Evolutionary conservation across 2,888 invertebrate species (phyloP).

Genomic region (Drosophila anomalata): DNA sequence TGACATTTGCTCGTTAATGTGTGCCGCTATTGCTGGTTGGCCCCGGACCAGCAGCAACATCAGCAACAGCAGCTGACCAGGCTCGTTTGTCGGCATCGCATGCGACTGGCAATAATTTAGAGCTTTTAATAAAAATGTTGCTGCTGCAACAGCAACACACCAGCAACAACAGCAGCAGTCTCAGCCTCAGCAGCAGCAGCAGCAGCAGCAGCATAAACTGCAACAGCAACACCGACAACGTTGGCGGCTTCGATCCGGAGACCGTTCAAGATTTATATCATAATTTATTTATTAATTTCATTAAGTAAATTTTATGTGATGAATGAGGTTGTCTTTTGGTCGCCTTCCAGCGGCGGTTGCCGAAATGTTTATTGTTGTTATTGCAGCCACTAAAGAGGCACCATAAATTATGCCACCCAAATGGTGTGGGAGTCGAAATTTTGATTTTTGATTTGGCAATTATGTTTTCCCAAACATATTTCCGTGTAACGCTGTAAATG

Average conservation of each 20-base stretch:
- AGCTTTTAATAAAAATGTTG: constrained; percentile 78
- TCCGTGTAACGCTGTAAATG: background rate
- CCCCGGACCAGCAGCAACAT: constrained; percentile 23
- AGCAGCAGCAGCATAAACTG: constrained; percentile 13
- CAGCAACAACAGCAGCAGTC: constrained; percentile 30
- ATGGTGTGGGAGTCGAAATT: constrained; percentile 26
- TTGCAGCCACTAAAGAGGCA: constrained; percentile 27
- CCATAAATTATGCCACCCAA: constrained; percentile 20
- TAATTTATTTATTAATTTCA: constrained; percentile 80
- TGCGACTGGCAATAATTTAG: constrained; percentile 77
- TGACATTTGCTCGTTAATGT: constrained; percentile 78
- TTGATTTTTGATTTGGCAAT: background rate
- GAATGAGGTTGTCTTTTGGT: constrained; percentile 67
- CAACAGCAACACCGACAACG: constrained; percentile 42
- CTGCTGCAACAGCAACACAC: constrained; percentile 33
- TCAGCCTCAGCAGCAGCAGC: constrained; percentile 29
- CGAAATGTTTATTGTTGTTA: constrained; percentile 72
- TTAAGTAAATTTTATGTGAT: constrained; percentile 78
- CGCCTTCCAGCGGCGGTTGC: constrained; percentile 60
- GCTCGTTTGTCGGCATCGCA: constrained; percentile 69
- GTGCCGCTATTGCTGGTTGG: constrained; percentile 48
- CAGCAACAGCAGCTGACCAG: constrained; percentile 46
- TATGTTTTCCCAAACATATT: background rate
- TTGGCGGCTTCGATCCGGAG: constrained; percentile 44
- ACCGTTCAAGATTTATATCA: constrained; percentile 77